Evolutionary conservation across 1,140 invertebrate genomes (phyloP), one percentile per base, ranked within the genome.

Genomic region (Drosophila chauvacae): DNA sequence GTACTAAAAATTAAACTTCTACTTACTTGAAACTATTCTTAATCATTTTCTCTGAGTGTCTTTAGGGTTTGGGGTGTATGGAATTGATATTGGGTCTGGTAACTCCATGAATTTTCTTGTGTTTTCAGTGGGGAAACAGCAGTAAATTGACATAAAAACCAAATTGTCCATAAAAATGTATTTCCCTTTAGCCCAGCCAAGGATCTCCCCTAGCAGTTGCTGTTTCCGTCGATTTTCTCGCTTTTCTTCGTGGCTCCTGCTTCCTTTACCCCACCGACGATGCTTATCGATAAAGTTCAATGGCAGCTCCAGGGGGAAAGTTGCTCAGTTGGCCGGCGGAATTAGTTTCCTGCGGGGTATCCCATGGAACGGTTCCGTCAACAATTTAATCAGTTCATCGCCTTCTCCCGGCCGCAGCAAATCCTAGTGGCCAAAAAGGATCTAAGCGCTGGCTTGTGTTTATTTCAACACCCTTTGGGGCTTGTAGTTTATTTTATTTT

Each of bases 121-220:
- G 80, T 88, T 85, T 90, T 81, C 85, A 79, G 74, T 80, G 83
- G 73, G 69, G 80, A 83, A 79, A 90, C 84, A 88, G 82, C 86
- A 90, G 85, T 85, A 90, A 90, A 90, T 90, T 90, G 85, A 90
- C 85, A 90, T 90, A 90, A 90, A 90, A 90, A 90, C 86, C 85
- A 90, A 90, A 90, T 90, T 90, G 85, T 90, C 85, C 85, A 90
- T 90, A 90, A 90, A 90, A 90, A 85, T 90, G 85, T 90, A 90
- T 90, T 90, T 85, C 81, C 86, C 83, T 87, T 83, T 87, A 82
- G 82, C 83, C 83, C 73, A 77, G 60, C 58, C 65, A 77, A 71
- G 87, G 69, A 84, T 79, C 51, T 69, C 75, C 77, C 75, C 56
- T 42, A 51, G 69, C 64, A 65, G 65, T 58, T 60, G 57, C 47